These are phyloP conservation scores for Esperia sulphurella DNA, from an alignment of 2,888 invertebrate species.

Conservation along the genomic window DNA sequence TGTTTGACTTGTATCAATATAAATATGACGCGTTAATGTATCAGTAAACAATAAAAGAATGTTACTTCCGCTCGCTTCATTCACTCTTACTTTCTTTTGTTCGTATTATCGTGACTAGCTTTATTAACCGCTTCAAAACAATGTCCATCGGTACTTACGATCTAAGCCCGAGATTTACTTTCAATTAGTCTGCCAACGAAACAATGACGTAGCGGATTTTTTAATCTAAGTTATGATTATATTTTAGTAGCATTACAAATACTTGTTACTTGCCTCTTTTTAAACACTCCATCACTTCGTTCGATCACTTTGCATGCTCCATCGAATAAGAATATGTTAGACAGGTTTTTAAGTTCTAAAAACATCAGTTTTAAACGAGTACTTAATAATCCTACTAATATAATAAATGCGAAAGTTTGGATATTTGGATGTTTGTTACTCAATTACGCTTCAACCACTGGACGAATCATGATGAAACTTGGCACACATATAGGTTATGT, in stretches of 20 bases:
- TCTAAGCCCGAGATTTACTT: slow-evolving; percentile 35
- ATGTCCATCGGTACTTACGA: slow-evolving; percentile 26
- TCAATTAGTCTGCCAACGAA: slow-evolving; percentile 28
- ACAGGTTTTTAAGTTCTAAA: too few species aligned
- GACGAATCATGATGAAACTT: too few species aligned
- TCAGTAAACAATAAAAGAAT: slow-evolving; percentile 22
- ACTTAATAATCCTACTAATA: too few species aligned
- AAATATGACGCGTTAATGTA: slow-evolving; percentile 14
- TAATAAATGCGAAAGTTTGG: too few species aligned
- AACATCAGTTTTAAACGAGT: too few species aligned
- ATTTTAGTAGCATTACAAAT: background rate
- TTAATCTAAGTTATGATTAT: background rate
- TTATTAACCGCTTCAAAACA: slow-evolving; percentile 36
- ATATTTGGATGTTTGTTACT: too few species aligned
- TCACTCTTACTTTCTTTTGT: slow-evolving; percentile 33
- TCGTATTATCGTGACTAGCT: slow-evolving; percentile 34
- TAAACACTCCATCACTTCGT: too few species aligned
- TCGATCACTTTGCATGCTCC: background rate
- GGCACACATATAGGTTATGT: too few species aligned
- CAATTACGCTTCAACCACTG: too few species aligned
- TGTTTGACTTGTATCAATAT: slow-evolving; percentile 2
- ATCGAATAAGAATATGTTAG: background rate
- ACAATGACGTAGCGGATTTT: slow-evolving; percentile 26
- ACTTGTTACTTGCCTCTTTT: too few species aligned
- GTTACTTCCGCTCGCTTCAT: slow-evolving; percentile 20